phyloP scores from a whole-genome alignment of 2,797 vertebrate species.

The Nannoperca australis region DNA sequence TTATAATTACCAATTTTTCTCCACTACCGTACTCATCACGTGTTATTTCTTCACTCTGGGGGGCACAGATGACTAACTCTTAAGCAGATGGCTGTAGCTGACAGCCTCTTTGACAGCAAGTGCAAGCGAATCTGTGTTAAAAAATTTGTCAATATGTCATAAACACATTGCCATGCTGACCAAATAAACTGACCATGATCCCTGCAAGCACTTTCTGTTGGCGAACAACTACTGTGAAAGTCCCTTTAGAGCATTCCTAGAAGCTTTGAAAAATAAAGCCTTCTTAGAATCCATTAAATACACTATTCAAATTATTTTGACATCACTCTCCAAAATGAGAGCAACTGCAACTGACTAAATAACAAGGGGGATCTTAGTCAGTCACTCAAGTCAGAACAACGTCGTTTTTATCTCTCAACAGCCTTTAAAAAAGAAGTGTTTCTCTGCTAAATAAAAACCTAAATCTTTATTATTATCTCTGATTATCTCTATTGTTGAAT shows the following conservation, averaged over 20 bases:
- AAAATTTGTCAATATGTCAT: conserved; percentile 57
- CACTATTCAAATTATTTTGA: conserved; percentile 14
- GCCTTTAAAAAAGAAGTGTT: not conserved
- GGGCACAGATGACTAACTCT: conserved; percentile 46
- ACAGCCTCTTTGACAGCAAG: conserved; percentile 42
- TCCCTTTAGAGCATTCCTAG: conserved; percentile 46
- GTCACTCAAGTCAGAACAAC: not conserved
- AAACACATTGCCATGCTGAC: conserved; percentile 56
- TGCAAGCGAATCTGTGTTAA: conserved; percentile 34
- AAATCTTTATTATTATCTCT: no score
- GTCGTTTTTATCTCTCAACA: conserved; percentile 13
- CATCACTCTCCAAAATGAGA: no score
- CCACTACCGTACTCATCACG: conserved; percentile 26
- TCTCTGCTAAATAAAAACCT: conserved; percentile 20
- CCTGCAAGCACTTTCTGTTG: conserved; percentile 52
- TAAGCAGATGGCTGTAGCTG: conserved; percentile 38
- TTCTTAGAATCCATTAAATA: conserved; percentile 51
- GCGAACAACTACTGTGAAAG: conserved; percentile 47
- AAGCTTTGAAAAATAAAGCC: conserved; percentile 46
- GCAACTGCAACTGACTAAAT: no score
- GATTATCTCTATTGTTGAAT: conserved; percentile 6
- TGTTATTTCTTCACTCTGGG: conserved; percentile 41
- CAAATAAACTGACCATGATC: conserved; percentile 47
- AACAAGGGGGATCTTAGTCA: conserved; percentile 2
- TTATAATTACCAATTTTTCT: conserved; percentile 20